Evolutionary conservation across 2,888 invertebrate species (phyloP).

Genomic region (Eudasyphora cyanicolor): DNA sequence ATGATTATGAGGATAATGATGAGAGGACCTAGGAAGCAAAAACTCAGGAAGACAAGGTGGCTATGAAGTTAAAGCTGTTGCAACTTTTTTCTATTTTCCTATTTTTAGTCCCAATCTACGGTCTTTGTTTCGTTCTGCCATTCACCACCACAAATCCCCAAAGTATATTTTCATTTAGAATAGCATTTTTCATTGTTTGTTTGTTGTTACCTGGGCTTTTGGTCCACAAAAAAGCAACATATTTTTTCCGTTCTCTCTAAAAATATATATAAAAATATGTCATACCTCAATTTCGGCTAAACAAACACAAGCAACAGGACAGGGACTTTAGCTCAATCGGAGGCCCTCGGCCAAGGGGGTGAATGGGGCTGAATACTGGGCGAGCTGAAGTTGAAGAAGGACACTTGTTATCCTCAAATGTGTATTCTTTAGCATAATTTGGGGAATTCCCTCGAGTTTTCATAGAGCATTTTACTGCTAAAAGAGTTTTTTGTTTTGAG

Average conservation of each 20-base stretch:
- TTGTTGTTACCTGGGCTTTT: slow-evolving; percentile 42
- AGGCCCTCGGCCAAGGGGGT: slow-evolving; percentile 19
- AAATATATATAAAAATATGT: slow-evolving; percentile 32
- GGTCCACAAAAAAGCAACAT: slow-evolving; percentile 6
- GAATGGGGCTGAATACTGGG: neutral
- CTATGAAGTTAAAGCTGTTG: slow-evolving; percentile 5
- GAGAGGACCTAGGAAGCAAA: neutral
- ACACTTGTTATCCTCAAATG: slow-evolving; percentile 32
- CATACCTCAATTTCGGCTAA: slow-evolving; percentile 21
- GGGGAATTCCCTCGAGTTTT: slow-evolving; percentile 39
- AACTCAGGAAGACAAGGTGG: neutral
- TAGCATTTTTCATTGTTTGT: slow-evolving; percentile 38
- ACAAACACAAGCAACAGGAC: slow-evolving; percentile 1
- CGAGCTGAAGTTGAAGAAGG: neutral
- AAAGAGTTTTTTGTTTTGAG: slow-evolving; percentile 35
- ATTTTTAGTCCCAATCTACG: neutral
- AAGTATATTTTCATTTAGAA: slow-evolving; percentile 63
- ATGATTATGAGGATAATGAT: slow-evolving; percentile 34
- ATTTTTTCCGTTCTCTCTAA: neutral
- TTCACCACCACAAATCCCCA: slow-evolving; percentile 59
- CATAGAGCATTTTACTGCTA: neutral
- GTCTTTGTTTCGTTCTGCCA: slow-evolving; percentile 3
- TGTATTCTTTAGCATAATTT: slow-evolving; percentile 41
- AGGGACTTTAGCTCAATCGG: neutral
- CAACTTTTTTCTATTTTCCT: slow-evolving; percentile 12